phyloP scores from a whole-genome alignment of 2,113 vertebrate genomes.

The Phrynosoma blainvillii region DNA sequence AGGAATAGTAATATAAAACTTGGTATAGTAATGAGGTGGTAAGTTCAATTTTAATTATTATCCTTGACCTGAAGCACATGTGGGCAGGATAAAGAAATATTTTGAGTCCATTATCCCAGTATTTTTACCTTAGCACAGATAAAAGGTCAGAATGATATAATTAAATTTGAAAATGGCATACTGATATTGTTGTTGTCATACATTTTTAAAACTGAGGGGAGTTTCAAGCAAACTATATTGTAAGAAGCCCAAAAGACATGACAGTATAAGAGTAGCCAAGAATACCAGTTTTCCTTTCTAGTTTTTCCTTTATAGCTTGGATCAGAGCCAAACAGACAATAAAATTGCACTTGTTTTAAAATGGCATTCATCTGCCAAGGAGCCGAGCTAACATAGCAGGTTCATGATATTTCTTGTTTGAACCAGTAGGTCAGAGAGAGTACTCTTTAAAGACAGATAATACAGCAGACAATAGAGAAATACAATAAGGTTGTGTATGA shows the following conservation, averaged over 20 bases:
- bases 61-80: constrained; percentile 42
- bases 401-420: neutral
- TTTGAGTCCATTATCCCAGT: constrained; percentile 21
- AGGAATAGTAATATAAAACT: too few species aligned
- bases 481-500: neutral
- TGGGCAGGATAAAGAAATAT: constrained; percentile 33
- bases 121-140: constrained; percentile 58
- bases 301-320: neutral
- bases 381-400: neutral
- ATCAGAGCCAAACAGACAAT: constrained; percentile 32
- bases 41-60: constrained; percentile 32
- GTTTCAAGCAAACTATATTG: constrained; percentile 41
- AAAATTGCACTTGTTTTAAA: constrained; percentile 37
- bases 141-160: constrained; percentile 42
- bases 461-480: neutral
- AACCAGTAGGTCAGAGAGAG: constrained; percentile 10
- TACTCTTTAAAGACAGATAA: neutral
- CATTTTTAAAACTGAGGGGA: constrained; percentile 49
- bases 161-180: constrained; percentile 56
- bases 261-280: constrained; percentile 36
- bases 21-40: too few species aligned
- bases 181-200: constrained; percentile 53
- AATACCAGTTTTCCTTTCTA: constrained; percentile 57
- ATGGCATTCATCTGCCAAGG: neutral
- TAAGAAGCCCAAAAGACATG: neutral